Evolutionary conservation across 2,113 vertebrate genomes (phyloP).

Genomic region (Corythornis vintsioides): DNA sequence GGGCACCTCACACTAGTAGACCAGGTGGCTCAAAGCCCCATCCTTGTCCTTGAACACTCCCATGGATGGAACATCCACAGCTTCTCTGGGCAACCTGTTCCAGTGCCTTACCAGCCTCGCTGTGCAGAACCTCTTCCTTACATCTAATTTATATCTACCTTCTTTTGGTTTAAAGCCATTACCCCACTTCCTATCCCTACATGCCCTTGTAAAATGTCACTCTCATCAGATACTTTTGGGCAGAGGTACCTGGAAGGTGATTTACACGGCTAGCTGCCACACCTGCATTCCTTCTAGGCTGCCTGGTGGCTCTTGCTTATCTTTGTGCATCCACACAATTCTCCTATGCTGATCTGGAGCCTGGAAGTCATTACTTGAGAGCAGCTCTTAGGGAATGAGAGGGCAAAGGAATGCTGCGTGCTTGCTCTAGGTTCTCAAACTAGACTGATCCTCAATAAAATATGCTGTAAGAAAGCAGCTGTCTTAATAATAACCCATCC

Average conservation of each 20-base stretch:
- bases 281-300: not conserved
- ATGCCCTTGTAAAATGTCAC: not conserved
- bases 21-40: not conserved
- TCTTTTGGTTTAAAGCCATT: not conserved
- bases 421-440: not conserved
- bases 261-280: not conserved
- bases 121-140: not conserved
- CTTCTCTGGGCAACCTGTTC: not conserved
- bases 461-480: not conserved
- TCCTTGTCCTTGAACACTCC: not conserved
- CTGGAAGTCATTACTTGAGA: not conserved
- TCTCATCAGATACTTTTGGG: not conserved
- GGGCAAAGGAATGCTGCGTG: fast-evolving
- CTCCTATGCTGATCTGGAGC: not conserved
- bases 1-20: not conserved
- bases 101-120: no score
- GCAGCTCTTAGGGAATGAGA: not conserved
- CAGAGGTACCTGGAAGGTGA: not conserved
- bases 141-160: not conserved
- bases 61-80: not conserved
- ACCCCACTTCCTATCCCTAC: not conserved
- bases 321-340: fast-evolving
- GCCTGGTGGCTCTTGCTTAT: not conserved
- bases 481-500: not conserved
- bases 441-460: not conserved